These are phyloP conservation scores for Mactromeris polynyma DNA, from an alignment of 2,888 invertebrate genomes.

Conservation along the genomic window DNA sequence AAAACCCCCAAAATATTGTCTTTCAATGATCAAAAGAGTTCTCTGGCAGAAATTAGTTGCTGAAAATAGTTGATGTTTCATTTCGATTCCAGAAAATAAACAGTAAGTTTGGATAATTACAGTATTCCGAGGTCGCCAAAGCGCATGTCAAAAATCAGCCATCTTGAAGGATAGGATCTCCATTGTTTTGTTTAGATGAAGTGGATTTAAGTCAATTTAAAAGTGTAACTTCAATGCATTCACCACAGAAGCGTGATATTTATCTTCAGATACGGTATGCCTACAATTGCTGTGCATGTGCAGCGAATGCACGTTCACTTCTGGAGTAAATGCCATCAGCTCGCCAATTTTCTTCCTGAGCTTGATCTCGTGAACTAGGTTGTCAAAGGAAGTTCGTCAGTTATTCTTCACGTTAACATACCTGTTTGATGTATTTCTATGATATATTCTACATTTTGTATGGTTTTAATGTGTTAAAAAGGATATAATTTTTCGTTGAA, in stretches of 20 bases:
- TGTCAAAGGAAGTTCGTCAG: not conserved
- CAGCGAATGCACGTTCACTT: not conserved
- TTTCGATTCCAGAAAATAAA: not conserved
- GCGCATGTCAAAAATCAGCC: slow-evolving; percentile 73
- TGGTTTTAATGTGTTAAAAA: not conserved
- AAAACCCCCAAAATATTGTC: not conserved
- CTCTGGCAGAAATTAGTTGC: not conserved
- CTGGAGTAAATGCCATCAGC: not conserved
- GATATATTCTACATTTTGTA: not conserved
- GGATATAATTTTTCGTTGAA: too few species aligned
- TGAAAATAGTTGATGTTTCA: not conserved
- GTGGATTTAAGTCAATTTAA: not conserved
- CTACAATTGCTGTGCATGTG: not conserved
- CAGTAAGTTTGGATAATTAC: slow-evolving; percentile 1
- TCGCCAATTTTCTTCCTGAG: not conserved
- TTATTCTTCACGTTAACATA: not conserved
- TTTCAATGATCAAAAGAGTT: not conserved
- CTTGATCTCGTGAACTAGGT: not conserved
- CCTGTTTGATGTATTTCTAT: not conserved
- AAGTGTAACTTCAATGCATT: not conserved
- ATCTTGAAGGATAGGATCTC: slow-evolving; percentile 64
- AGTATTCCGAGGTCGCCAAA: slow-evolving; percentile 40
- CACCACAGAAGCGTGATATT: not conserved
- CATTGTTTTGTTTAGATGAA: slow-evolving; percentile 52
- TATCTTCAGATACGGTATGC: not conserved